Evolutionary conservation across 2,797 vertebrate species (phyloP).

Genomic region (Aratinga solstitialis): DNA sequence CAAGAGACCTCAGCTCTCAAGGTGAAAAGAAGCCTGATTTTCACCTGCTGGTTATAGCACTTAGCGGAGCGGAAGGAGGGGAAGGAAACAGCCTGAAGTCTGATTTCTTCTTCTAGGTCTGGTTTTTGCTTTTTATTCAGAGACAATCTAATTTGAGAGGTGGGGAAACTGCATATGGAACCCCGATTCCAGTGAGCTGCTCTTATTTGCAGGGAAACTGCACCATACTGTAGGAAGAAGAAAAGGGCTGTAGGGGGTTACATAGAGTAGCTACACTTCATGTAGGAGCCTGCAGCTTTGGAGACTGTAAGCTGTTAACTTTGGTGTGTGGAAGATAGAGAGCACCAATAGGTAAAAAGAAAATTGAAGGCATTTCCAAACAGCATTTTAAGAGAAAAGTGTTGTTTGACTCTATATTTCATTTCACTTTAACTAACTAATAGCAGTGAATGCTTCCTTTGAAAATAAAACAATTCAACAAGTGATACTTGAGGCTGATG

Average conservation of each 20-base stretch:
- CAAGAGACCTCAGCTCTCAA: neutral
- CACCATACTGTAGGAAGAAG: neutral
- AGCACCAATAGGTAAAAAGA: neutral
- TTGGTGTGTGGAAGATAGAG: neutral
- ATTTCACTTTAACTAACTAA: neutral
- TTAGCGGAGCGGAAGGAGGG: neutral
- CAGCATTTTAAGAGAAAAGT: neutral
- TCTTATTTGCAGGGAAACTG: neutral
- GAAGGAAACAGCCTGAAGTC: neutral
- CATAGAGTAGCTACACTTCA: neutral
- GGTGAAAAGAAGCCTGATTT: neutral
- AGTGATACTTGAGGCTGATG: neutral
- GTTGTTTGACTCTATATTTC: neutral
- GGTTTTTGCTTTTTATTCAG: neutral
- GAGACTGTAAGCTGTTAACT: neutral
- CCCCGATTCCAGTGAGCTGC: neutral
- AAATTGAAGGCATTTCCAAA: neutral
- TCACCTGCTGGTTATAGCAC: neutral
- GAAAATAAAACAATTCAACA: neutral
- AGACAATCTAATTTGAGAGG: neutral
- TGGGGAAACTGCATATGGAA: neutral
- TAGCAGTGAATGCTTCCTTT: neutral
- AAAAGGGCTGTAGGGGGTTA: neutral
- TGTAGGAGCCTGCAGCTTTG: neutral
- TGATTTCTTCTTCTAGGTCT: neutral